Percentiles rank a stretch among this genome's conserved stretches.
These are phyloP conservation scores for Neoarius graeffei DNA, from an alignment of 2,113 vertebrate genomes.

Conservation along the genomic window DNA sequence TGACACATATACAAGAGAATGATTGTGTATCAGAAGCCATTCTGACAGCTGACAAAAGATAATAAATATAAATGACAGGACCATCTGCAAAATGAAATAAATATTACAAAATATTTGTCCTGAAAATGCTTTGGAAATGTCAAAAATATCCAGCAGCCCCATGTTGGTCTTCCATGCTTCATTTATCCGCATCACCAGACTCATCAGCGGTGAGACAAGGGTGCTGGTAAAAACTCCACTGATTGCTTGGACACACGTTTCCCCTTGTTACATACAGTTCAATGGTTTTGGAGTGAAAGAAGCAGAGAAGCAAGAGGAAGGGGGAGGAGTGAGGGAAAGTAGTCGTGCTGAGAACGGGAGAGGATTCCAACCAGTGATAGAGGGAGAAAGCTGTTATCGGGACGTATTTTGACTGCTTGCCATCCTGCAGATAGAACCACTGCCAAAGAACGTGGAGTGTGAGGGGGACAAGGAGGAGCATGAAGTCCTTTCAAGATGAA, in stretches of 20 bases:
- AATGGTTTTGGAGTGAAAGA: constrained; percentile 11
- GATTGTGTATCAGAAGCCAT: neutral
- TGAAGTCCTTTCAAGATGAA: constrained; percentile 38
- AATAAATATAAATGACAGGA: constrained; percentile 10
- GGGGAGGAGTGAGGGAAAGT: constrained; percentile 12
- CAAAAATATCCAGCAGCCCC: neutral
- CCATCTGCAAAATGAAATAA: constrained; percentile 18
- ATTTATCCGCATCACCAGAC: constrained; percentile 23
- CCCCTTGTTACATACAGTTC: constrained; percentile 48
- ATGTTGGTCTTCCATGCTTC: constrained; percentile 24
- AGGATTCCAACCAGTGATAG: neutral
- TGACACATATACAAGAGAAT: neutral
- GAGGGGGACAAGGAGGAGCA: constrained; percentile 10
- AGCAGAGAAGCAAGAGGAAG: constrained; percentile 29
- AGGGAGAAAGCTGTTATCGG: constrained; percentile 38
- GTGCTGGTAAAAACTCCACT: constrained; percentile 18
- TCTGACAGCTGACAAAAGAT: neutral
- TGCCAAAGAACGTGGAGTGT: constrained; percentile 37
- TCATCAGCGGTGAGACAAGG: constrained; percentile 13
- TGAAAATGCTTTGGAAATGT: constrained; percentile 1
- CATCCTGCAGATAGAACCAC: constrained; percentile 35
- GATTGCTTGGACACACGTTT: constrained; percentile 40
- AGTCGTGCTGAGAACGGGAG: constrained; percentile 14
- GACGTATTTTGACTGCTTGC: constrained; percentile 49
- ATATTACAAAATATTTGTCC: constrained; percentile 17